Base-by-base conservation (phyloP, 2,113 vertebrate genomes). In the Rhegmatorhina hoffmannsi region DNA sequence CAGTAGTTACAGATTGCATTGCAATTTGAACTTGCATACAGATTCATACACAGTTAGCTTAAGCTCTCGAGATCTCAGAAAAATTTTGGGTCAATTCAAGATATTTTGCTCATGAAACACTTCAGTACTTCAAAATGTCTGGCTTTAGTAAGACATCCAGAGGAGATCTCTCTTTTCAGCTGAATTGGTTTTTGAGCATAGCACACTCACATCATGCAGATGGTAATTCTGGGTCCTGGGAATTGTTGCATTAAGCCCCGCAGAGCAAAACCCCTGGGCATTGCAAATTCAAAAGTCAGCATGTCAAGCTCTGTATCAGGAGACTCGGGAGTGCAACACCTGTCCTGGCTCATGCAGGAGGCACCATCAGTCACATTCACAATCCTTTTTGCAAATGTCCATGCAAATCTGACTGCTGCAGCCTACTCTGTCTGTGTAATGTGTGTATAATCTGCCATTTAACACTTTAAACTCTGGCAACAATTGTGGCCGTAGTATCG, bases 401-500 rank as follows among this genome's bases (percentile, higher is more conserved):
- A 2, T 70, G 16, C 28, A 94, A 56, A 55, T 25, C 21, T 2
- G 1, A 24, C 38, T 63, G 15, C 34, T 81, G 36, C 34, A 31
- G 29, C 46, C 33, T 38, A 11, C 24, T 44, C 36, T 74, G n/a
- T 21, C 28, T 59, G 6, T 77, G 50, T 34, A 67, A 73, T 33
- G 3, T 21, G 28, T 38, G 26, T 53, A 24, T 38, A 34, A 60
- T 36, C 28, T 24, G 3, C 21, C 69, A 58, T 55, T 85, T 59
- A 72, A 25, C 52, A 49, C 36, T 55, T 73, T 33, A 46, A 79
- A 66, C 19, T 47, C 75, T 59, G 44, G 7, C n/a, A 78, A 6
- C 1, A 5, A 9, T 67, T 4, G 1, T 68, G 29, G 16, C 38
- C 8, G 2, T 75, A 10, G 26, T 34, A 10, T 6, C 1, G 2